Percentiles rank a stretch among this genome's conserved stretches.
Evolutionary conservation across 2,113 vertebrate species (phyloP).

Genomic region (Sceloporus tristichus): DNA sequence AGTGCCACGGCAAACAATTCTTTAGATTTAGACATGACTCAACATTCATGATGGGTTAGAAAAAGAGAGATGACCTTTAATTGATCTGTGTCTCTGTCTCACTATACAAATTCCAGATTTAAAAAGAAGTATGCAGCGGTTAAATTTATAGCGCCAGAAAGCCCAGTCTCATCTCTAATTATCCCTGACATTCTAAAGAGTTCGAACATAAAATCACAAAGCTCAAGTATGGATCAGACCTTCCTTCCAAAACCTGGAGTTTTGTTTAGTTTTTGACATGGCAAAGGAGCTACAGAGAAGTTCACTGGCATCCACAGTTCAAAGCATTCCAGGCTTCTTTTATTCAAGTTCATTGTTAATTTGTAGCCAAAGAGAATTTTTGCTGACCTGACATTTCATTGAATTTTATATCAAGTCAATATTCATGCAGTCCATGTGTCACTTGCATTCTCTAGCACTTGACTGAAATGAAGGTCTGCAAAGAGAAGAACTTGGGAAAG

Average conservation of each 20-base stretch:
- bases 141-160: background rate
- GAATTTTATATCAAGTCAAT: slow-evolving; percentile 19
- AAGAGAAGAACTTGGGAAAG: background rate
- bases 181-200: slow-evolving; percentile 23
- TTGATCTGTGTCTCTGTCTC: slow-evolving; percentile 16
- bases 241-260: background rate
- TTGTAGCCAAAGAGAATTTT: slow-evolving; percentile 15
- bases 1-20: slow-evolving; percentile 2
- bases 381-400: background rate
- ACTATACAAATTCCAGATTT: slow-evolving; percentile 12
- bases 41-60: background rate
- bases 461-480: slow-evolving; percentile 5
- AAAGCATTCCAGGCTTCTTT: background rate
- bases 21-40: background rate
- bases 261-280: slow-evolving; percentile 15
- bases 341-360: slow-evolving; percentile 22
- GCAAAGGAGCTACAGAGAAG: slow-evolving; percentile 5
- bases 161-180: slow-evolving; percentile 17
- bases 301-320: slow-evolving; percentile 25
- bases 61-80: slow-evolving; percentile 16
- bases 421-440: background rate
- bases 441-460: background rate
- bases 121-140: slow-evolving; percentile 14
- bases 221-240: background rate
- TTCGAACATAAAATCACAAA: slow-evolving; percentile 1